Conservation (phyloP, 1,140 invertebrate species). For the Drosophila parabipectinata region DNA sequence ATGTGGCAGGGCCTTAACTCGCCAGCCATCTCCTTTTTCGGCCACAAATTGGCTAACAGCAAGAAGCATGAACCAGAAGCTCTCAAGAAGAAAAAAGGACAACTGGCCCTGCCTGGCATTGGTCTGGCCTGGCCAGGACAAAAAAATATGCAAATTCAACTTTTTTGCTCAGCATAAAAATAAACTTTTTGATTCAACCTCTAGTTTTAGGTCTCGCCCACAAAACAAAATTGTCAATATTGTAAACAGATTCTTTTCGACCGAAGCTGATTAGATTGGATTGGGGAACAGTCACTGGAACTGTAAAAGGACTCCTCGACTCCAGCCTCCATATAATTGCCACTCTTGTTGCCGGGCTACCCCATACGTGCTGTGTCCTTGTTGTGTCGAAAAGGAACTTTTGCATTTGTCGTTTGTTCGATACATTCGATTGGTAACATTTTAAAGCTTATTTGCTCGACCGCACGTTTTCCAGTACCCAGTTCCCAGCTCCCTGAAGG, state of each 20-base stretch:
- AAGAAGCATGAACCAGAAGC: conserved; percentile 22
- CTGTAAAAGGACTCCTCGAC: conserved; percentile 20
- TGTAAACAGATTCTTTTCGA: conserved; percentile 76
- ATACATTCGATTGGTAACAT: conserved; percentile 63
- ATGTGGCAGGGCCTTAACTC: conserved; percentile 53
- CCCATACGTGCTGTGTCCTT: conserved; percentile 47
- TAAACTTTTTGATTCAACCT: conserved; percentile 60
- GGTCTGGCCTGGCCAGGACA: conserved; percentile 8
- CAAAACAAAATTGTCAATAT: conserved; percentile 72
- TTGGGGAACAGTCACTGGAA: conserved; percentile 17
- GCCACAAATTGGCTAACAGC: conserved; percentile 67
- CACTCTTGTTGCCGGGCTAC: conserved; percentile 19
- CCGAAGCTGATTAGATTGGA: conserved; percentile 73
- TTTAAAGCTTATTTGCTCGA: conserved; percentile 68
- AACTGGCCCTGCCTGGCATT: conserved; percentile 16
- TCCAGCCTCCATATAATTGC: conserved; percentile 33
- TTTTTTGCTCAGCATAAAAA: conserved; percentile 72
- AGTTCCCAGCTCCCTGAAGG: neutral
- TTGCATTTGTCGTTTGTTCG: conserved; percentile 53
- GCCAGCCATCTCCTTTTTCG: conserved; percentile 28
- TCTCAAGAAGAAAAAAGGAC: conserved; percentile 42
- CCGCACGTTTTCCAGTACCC: conserved; percentile 24
- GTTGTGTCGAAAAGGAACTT: conserved; percentile 29
- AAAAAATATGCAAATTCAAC: conserved; percentile 69
- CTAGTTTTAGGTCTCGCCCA: conserved; percentile 22